Percentiles rank a stretch among this genome's conserved stretches.
Evolutionary conservation across 2,113 vertebrate species (phyloP).

Genomic region (Damaliscus lunatus): DNA sequence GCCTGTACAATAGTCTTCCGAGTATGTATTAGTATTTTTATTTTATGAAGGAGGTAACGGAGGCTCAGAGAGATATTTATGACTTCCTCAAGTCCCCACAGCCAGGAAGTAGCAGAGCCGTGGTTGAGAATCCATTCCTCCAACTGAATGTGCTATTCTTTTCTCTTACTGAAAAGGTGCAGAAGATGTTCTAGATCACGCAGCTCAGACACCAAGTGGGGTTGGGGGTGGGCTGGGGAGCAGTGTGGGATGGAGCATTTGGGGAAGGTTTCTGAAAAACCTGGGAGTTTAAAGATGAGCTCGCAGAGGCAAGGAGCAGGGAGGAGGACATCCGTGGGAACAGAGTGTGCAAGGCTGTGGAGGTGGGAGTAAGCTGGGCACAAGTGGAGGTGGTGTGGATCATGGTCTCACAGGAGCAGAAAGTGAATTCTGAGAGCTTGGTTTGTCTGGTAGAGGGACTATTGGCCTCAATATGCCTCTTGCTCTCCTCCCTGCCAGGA

Average conservation of each 20-base stretch:
- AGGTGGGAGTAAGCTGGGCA: neutral
- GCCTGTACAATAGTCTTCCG: neutral
- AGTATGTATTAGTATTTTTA: neutral
- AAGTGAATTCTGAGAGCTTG: constrained; percentile 20
- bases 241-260: neutral
- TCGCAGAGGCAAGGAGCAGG: neutral
- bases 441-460: neutral
- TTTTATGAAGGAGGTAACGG: neutral
- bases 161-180: neutral
- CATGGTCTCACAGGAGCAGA: neutral
- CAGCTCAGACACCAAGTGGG: neutral
- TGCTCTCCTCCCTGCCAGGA: neutral
- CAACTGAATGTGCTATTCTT: neutral
- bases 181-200: neutral
- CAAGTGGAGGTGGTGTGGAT: neutral
- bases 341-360: neutral
- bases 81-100: neutral
- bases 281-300: neutral
- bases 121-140: neutral
- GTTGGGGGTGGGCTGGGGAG: neutral
- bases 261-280: neutral
- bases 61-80: constrained; percentile 13
- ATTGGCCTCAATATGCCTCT: neutral
- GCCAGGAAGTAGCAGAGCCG: neutral
- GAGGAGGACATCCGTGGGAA: neutral